Base-by-base conservation (phyloP, 2,888 invertebrate genomes). In the Drosophila subquinaria region DNA sequence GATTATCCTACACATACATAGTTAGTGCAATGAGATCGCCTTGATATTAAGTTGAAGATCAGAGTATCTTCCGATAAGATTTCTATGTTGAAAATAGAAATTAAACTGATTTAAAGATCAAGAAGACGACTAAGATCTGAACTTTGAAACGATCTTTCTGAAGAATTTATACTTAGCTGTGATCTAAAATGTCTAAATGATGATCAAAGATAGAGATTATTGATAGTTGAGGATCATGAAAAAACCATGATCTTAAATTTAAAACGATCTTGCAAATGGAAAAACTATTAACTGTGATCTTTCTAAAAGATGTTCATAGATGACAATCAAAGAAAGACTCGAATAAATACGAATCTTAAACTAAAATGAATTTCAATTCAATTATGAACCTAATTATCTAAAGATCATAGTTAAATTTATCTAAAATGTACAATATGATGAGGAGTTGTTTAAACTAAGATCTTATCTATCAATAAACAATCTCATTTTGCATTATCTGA, bases 21-120 rank as follows among this genome's bases (percentile, higher is more conserved):
- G 6, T 36, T 15, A 63, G 59, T 65, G 78, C 65, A 73, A 45
- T 66, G 56, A 69, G 79, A 73, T 78, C 59, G 62, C 9, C 6
- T 13, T 15, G 20, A 33, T 42, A 45, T 30, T 38, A 27, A 45
- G 11, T 20, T n/a, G 38, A 47, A 23, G 36, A 66, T 47, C 35
- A 4, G 17, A 10, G 0, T n/a, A 45, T 45, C 23, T 23, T 27
- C 2, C 17, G 6, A 35, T 17, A 35, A 15, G 17, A 35, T 13
- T 9, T 20, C 13, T 11, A 4, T 3, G 17, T 17, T 35, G 4
- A 1, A 2, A 23, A 23, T 13, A 45, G 1, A 13, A 27, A 6
- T 38, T 2, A 6, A 6, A 11, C 6, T 43, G 5, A 43, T 3
- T 13, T 8, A 1, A 23, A 20, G 20, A 20, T 35, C 50, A 10